These are phyloP conservation scores for Idris sp. DNA, from an alignment of 1,140 invertebrate genomes.

Conservation along the genomic window DNA sequence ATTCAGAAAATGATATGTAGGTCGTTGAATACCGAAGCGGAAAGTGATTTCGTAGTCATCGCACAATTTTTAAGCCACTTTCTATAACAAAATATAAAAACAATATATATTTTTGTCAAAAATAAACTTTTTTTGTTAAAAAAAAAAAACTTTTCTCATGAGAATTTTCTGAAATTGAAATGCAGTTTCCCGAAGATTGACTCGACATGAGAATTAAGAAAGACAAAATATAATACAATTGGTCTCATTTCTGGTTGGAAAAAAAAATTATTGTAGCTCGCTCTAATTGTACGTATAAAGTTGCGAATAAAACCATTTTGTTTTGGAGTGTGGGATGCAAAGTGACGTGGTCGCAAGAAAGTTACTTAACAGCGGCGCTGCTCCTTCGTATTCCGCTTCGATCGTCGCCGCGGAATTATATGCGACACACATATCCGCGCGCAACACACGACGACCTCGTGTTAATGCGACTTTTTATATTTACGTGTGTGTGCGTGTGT, in stretches of 20 bases:
- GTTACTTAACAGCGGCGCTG: slow-evolving; percentile 37
- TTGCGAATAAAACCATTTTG: slow-evolving; percentile 32
- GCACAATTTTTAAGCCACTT: slow-evolving; percentile 20
- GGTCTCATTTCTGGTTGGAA: slow-evolving; percentile 41
- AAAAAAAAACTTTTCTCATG: too few species aligned
- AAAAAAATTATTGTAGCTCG: too few species aligned
- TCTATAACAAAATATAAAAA: too few species aligned
- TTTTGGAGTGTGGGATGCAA: slow-evolving; percentile 39
- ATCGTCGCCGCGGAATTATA: slow-evolving; percentile 28
- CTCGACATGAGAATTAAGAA: slow-evolving; percentile 36
- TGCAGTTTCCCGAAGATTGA: slow-evolving; percentile 3
- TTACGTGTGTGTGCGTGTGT: too few species aligned
- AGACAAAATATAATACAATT: too few species aligned
- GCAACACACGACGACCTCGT: slow-evolving; percentile 34
- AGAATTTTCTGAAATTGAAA: too few species aligned
- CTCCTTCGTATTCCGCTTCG: slow-evolving; percentile 34
- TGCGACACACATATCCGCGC: slow-evolving; percentile 26
- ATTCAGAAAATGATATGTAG: slow-evolving; percentile 63
- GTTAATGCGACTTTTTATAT: too few species aligned
- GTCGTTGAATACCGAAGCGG: slow-evolving; percentile 59
- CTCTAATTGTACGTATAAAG: slow-evolving; percentile 45
- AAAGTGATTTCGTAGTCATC: slow-evolving; percentile 54
- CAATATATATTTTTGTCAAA: too few species aligned
- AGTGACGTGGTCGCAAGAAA: slow-evolving; percentile 47
- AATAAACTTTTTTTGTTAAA: too few species aligned